Conservation (phyloP, 1,140 invertebrate genomes). For the Sitophilus oryzae region DNA sequence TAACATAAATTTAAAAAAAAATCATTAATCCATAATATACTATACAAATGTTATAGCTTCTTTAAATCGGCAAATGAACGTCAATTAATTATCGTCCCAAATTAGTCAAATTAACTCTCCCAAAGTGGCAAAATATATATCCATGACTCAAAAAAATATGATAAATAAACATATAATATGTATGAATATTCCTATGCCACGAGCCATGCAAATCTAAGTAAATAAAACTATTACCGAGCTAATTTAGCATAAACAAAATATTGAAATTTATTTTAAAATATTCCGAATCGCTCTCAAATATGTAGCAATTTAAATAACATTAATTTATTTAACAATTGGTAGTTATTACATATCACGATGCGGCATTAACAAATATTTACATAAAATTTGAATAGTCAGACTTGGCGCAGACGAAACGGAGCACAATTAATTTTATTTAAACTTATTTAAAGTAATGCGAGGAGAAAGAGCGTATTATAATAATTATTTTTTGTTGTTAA, state of each 20-base stretch:
- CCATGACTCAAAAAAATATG: no score
- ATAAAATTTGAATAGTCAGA: conserved; percentile 21
- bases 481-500: not conserved
- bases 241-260: conserved; percentile 29
- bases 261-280: conserved; percentile 29
- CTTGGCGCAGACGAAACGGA: conserved; percentile 16
- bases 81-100: no score
- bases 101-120: no score
- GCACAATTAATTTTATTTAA: not conserved
- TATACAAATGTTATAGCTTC: no score
- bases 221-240: conserved; percentile 20
- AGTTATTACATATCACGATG: conserved; percentile 22
- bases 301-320: conserved; percentile 26
- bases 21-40: no score
- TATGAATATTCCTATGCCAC: no score
- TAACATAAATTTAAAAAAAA: no score
- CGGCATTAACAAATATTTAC: conserved; percentile 5
- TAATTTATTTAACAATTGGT: conserved; percentile 27
- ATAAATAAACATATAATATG: no score
- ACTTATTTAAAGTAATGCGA: not conserved
- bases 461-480: not conserved
- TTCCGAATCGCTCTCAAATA: conserved; percentile 22
- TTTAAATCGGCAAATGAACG: no score
- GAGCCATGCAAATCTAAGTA: conserved; percentile 19
- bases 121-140: no score